These are phyloP conservation scores for Lacanobia wlatinum DNA, from an alignment of 2,888 invertebrate species.

Conservation along the genomic window DNA sequence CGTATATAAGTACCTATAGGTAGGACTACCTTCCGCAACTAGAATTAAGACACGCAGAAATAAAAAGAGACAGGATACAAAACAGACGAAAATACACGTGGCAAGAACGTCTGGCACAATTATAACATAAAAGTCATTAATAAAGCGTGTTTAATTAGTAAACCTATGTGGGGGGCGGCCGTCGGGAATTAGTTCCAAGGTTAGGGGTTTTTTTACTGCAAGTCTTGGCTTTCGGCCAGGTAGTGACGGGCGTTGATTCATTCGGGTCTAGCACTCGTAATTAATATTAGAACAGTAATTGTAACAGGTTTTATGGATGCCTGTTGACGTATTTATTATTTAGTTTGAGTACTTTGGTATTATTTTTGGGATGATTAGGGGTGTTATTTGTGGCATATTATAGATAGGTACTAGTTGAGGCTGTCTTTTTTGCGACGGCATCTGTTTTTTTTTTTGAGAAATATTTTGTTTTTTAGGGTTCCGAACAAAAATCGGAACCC, in stretches of 20 bases:
- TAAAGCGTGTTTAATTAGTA: slow-evolving; percentile 63
- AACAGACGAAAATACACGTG: slow-evolving; percentile 50
- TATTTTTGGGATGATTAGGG: slow-evolving; percentile 13
- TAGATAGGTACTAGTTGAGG: too few species aligned
- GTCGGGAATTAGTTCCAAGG: slow-evolving; percentile 72
- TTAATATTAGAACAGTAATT: slow-evolving; percentile 52
- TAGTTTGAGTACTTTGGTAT: slow-evolving; percentile 8
- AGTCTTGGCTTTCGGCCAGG: slow-evolving; percentile 78
- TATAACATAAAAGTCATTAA: slow-evolving; percentile 62
- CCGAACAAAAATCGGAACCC: too few species aligned
- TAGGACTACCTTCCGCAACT: neutral
- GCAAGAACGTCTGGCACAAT: slow-evolving; percentile 51
- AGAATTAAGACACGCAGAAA: neutral
- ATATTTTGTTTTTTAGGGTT: too few species aligned
- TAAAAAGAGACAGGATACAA: slow-evolving; percentile 26
- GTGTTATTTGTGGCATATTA: too few species aligned
- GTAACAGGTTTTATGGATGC: slow-evolving; percentile 24
- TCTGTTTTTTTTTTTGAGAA: too few species aligned
- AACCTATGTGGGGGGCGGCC: slow-evolving; percentile 60
- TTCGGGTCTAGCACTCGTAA: slow-evolving; percentile 58
- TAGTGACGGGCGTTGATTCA: slow-evolving; percentile 81
- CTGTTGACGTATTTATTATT: slow-evolving; percentile 48
- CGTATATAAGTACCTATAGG: too few species aligned
- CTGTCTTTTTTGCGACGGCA: too few species aligned
- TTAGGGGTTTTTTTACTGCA: slow-evolving; percentile 70